Base-by-base conservation (phyloP, 2,113 vertebrate genomes). In the Tyto alba region DNA sequence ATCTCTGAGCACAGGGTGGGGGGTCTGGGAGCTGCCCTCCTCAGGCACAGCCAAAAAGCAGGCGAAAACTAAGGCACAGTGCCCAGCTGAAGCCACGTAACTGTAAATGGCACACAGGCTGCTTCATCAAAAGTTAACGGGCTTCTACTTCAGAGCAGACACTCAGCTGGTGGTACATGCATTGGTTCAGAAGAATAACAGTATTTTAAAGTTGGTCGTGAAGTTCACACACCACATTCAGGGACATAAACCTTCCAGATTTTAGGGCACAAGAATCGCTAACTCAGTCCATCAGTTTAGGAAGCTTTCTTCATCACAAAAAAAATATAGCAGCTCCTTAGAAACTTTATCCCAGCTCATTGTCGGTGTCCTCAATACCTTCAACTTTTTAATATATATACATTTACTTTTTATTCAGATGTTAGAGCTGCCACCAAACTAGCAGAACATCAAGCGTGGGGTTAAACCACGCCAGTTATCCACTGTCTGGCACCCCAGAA, bases 321-420 rank as follows among this genome's bases (percentile, higher is more conserved):
- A 76, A 55, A 45, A 26, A 4, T 12, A 22, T 0, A 36, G 48
- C 50, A 64, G 38, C 69, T 82, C 60, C 45, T 52, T 25, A 11
- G 62, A 82, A 89, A 75, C 38, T 16, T 27, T 38, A 55, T 19
- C 47, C 34, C 36, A 69, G 41, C 68, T 13, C 14, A n/a, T 9
- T 45, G 62, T 55, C 41, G 18, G 9, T 3, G 27, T 14, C 38
- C 57, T 21, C 38, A 45, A 66, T 23, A 64, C 16, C 23, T 52
- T 47, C 0, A 0, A 3, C 4, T 30, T 90, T 75, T 47, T 55
- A 27, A 8, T 7, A 29, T 0, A 16, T 2, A 26, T 23, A 47
- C 16, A 82, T 29, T 36, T 11, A 19, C 2, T 10, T 78, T 47
- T 78, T 11, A 40, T 40, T 72, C n/a, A 20, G 41, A n/a, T 64